Conservation (phyloP, 2,113 vertebrate genomes). For the Amblyornis subalaris region DNA sequence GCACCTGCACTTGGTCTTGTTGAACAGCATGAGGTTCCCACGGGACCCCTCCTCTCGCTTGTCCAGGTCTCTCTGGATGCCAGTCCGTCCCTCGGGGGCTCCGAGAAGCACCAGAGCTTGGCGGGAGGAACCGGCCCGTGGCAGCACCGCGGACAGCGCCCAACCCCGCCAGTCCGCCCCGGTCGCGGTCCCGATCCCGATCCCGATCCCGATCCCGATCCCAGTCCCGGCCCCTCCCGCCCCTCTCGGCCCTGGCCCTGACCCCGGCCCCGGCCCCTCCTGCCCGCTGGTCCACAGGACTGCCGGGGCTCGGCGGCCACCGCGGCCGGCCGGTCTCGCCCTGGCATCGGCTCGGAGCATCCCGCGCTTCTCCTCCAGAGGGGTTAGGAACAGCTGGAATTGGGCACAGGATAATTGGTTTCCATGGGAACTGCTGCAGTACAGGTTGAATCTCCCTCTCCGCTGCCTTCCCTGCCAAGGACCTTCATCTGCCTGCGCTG, state of each 20-base stretch:
- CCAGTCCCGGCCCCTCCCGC: neutral
- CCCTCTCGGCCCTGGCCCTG: neutral
- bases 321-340: neutral
- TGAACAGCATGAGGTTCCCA: neutral
- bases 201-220: neutral
- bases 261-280: too few relatives aligned
- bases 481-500: conserved; percentile 63
- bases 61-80: neutral
- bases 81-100: neutral
- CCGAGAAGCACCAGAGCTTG: neutral
- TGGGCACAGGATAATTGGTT: conserved; percentile 77
- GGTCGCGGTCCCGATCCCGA: neutral
- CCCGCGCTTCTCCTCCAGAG: conserved; percentile 28
- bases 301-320: neutral
- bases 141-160: neutral
- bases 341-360: neutral
- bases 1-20: neutral
- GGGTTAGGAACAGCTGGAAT: conserved; percentile 73
- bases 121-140: too few relatives aligned
- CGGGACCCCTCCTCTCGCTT: neutral
- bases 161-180: neutral
- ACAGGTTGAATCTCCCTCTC: conserved; percentile 70
- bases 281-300: neutral
- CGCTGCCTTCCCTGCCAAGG: conserved; percentile 50
- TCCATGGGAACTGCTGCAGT: conserved; percentile 75